Base-by-base conservation (phyloP, 2,888 invertebrate genomes). In the Exocentrus adspersus region DNA sequence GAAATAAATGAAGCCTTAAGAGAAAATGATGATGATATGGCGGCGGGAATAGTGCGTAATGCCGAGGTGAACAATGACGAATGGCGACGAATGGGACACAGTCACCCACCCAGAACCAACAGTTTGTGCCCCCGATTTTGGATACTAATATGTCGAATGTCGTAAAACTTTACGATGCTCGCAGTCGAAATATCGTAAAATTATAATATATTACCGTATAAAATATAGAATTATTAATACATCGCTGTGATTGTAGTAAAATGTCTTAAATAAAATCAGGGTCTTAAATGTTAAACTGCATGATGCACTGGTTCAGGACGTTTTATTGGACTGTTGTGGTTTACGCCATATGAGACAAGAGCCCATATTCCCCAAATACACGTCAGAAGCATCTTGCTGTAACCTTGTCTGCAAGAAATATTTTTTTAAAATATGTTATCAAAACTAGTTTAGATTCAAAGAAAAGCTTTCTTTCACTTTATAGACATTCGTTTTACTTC, bases 1-100 rank as follows among this genome's bases (percentile, higher is more conserved):
- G 79, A 77, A 80, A 79, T 81, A 82, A 81, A 82, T 82, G 82
- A 82, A 82, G 80, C 82, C 75, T 81, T 81, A 82, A 82, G 81
- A 78, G 79, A 79, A 79, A 80, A 81, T 80, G 81, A 82, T 82
- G 81, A 81, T 81, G 81, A 81, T 75, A 82, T 82, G 52, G 80
- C 78, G 70, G 56, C 56, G 56, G 62, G 53, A 74, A 59, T 37
- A 54, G 54, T 53, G 67, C 67, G 71, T 74, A 72, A 72, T 65
- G 71, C 64, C 66, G 75, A 76, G 76, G 77, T 77, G 75, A 77
- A 78, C 70, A 65, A 75, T 77, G 78, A 78, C 75, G 76, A 78
- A 79, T 78, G 64, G 72, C 72, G 58, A 65, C 62, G 64, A 67
- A 67, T 67, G 58, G 65, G 69, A 69, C 67, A 65, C 65, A 65